Percentiles rank a stretch among this genome's conserved stretches.
Evolutionary conservation across 1,140 invertebrate species (phyloP).

Genomic region (Drosophila parabipectinata): DNA sequence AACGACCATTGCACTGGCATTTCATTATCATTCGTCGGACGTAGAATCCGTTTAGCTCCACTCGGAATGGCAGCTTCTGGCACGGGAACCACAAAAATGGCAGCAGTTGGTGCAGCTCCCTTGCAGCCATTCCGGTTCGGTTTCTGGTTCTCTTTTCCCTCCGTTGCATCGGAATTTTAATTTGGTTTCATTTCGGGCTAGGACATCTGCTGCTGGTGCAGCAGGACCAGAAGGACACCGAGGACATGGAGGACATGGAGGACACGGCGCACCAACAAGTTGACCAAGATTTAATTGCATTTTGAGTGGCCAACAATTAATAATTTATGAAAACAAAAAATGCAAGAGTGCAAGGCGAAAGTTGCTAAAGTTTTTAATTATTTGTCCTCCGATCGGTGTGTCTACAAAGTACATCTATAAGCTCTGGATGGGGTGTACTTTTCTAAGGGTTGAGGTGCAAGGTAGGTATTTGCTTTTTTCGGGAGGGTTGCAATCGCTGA

Average conservation of each 20-base stretch:
- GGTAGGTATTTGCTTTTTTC: conserved; percentile 1
- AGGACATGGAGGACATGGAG: conserved; percentile 15
- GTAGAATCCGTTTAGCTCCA: conserved; percentile 50
- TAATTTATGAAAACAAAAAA: conserved; percentile 66
- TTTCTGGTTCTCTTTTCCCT: conserved; percentile 15
- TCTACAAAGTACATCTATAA: conserved; percentile 2
- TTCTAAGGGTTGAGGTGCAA: not conserved
- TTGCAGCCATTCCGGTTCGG: conserved; percentile 2
- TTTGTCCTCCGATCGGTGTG: conserved; percentile 54
- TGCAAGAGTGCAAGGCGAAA: conserved; percentile 30
- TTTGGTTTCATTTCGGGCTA: conserved; percentile 64
- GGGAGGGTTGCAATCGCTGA: conserved; percentile 57
- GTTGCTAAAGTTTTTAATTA: conserved; percentile 72
- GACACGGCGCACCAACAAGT: conserved; percentile 60
- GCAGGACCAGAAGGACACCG: conserved; percentile 8
- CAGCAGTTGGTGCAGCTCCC: conserved; percentile 23
- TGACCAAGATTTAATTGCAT: conserved; percentile 81
- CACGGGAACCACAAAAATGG: conserved; percentile 41
- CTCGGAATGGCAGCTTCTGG: not conserved
- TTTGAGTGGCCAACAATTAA: conserved; percentile 76
- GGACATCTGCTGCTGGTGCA: conserved; percentile 76
- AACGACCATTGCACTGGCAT: conserved; percentile 61
- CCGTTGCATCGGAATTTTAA: conserved; percentile 75
- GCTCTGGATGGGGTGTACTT: conserved; percentile 6
- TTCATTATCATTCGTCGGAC: conserved; percentile 58